A percentile compares a stretch with the other conserved stretches of the same genome.
Conservation (phyloP, 2,113 vertebrate species). For the Lamprologus callipterus region DNA sequence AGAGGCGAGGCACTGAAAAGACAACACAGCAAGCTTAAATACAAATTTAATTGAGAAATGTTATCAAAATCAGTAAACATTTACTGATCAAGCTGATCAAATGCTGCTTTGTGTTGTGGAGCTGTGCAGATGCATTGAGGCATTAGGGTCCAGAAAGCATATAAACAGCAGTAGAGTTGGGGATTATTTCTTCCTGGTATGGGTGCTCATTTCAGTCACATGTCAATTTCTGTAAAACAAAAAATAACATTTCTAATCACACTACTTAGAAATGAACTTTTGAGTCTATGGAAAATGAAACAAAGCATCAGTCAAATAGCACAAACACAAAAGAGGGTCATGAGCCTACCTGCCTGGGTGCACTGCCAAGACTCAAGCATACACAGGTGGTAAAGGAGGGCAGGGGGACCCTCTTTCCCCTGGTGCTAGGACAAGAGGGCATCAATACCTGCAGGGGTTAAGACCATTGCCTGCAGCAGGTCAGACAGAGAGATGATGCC, state of each 20-base stretch:
- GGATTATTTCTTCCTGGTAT: not conserved
- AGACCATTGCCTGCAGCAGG: constrained; percentile 92
- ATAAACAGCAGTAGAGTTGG: not conserved
- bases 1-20: not conserved
- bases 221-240: constrained; percentile 34
- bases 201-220: not conserved
- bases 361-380: not conserved
- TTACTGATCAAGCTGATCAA: constrained; percentile 42
- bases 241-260: not conserved
- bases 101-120: not conserved
- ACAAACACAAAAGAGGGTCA: not conserved
- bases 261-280: not conserved
- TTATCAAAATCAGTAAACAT: not conserved
- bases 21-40: not conserved
- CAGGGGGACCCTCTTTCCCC: not conserved
- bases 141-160: not conserved
- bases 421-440: constrained; percentile 78
- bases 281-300: fast-evolving
- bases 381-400: not conserved
- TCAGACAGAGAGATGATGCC: constrained; percentile 95
- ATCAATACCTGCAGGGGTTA: constrained; percentile 89
- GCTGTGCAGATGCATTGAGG: not conserved
- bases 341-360: not conserved
- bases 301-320: fast-evolving
- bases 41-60: constrained; percentile 35